phyloP scores from a whole-genome alignment of 2,113 vertebrate genomes.

The Stigmatopora argus region DNA sequence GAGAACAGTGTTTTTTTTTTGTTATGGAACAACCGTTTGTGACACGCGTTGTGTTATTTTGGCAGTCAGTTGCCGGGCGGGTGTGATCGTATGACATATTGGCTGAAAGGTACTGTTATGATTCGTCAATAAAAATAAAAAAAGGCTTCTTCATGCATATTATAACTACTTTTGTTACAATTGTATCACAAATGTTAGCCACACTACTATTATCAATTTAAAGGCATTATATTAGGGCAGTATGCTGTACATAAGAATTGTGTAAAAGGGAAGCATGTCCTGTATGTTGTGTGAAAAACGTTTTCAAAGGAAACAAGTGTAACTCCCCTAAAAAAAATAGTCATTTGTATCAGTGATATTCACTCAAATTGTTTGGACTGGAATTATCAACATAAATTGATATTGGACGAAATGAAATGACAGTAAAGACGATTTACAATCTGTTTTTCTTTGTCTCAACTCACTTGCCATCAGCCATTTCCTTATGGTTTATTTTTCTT shows the following conservation, averaged over 20 bases:
- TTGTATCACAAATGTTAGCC: slow-evolving; percentile 67
- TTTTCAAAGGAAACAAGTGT: not conserved
- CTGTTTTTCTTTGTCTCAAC: slow-evolving; percentile 15
- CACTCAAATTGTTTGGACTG: not conserved
- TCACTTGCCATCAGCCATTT: slow-evolving; percentile 47
- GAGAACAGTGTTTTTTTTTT: slow-evolving; percentile 20
- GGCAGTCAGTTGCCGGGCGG: slow-evolving; percentile 18
- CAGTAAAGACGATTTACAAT: not conserved
- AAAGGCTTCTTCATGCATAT: slow-evolving; percentile 65
- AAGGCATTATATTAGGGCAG: slow-evolving; percentile 67
- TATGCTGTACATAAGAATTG: slow-evolving; percentile 68
- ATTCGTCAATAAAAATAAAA: slow-evolving; percentile 41
- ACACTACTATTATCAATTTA: slow-evolving; percentile 60
- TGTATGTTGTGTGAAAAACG: slow-evolving; percentile 58
- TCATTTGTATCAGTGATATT: not conserved
- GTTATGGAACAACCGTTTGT: slow-evolving; percentile 26
- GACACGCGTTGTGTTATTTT: slow-evolving; percentile 25
- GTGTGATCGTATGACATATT: slow-evolving; percentile 56
- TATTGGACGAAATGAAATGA: not conserved
- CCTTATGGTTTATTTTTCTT: slow-evolving; percentile 62
- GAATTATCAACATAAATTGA: not conserved
- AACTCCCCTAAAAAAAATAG: not conserved
- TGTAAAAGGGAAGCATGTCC: slow-evolving; percentile 67
- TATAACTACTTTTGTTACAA: slow-evolving; percentile 65
- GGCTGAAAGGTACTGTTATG: slow-evolving; percentile 73